phyloP scores from a whole-genome alignment of 2,113 vertebrate genomes.

The Mugil cephalus region DNA sequence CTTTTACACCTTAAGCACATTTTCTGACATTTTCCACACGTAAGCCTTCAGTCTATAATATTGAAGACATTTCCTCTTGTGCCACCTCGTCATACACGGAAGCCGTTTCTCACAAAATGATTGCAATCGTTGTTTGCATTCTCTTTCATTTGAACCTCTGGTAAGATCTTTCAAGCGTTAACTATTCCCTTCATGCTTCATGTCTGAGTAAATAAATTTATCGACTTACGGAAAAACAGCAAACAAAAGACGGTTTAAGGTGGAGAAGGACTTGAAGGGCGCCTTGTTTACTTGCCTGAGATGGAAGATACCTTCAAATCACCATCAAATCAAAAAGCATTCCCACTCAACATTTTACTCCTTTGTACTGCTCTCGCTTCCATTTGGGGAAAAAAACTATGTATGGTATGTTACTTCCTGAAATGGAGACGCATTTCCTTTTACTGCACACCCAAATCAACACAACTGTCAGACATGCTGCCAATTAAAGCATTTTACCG shows the following conservation, averaged over 20 bases:
- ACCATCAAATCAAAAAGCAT: constrained; percentile 10
- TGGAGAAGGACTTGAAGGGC: constrained; percentile 25
- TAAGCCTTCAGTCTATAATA: neutral
- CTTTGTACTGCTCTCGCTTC: neutral
- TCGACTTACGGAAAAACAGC: neutral
- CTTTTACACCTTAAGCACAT: neutral
- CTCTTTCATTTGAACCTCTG: constrained; percentile 5
- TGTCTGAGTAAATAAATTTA: constrained; percentile 20
- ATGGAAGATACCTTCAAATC: constrained; percentile 24
- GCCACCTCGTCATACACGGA: neutral
- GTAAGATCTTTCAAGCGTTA: constrained; percentile 22
- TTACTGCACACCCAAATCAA: neutral
- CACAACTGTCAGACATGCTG: neutral
- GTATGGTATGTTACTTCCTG: neutral
- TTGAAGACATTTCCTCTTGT: neutral
- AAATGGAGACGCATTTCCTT: neutral
- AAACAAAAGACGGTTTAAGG: constrained; percentile 19
- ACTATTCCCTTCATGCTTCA: constrained; percentile 17
- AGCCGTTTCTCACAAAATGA: constrained; percentile 4
- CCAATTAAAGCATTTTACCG: neutral
- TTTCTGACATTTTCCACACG: too few relatives aligned
- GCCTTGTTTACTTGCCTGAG: constrained; percentile 20
- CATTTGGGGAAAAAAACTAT: neutral
- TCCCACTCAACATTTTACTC: neutral
- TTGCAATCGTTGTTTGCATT: constrained; percentile 6